Conservation (phyloP, 2,888 invertebrate genomes). For the Lasioglossum leucozonium region DNA sequence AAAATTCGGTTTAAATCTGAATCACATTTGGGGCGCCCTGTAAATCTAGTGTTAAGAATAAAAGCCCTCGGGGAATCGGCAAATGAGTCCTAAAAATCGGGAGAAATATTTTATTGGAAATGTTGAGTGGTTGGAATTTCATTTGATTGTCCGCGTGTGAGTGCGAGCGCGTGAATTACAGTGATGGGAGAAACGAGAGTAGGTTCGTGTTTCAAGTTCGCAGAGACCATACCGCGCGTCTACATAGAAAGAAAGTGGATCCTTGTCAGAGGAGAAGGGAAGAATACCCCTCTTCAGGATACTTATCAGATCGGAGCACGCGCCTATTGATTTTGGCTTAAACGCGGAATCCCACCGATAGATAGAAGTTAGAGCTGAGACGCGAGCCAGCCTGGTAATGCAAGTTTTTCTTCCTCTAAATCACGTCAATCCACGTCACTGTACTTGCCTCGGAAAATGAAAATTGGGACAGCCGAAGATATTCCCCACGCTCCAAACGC, state of each 20-base stretch:
- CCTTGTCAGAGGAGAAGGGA: constrained; percentile 24
- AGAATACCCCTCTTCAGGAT: constrained; percentile 51
- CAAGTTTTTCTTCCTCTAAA: constrained; percentile 55
- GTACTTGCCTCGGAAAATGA: constrained; percentile 23
- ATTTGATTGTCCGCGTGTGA: not conserved
- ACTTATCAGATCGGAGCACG: constrained; percentile 69
- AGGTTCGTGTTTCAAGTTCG: constrained; percentile 2
- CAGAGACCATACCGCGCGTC: not conserved
- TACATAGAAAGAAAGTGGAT: constrained; percentile 33
- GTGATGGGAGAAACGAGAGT: not conserved
- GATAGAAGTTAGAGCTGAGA: constrained; percentile 66
- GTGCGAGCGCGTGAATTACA: not conserved
- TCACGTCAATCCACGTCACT: constrained; percentile 54
- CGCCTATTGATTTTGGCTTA: constrained; percentile 71
- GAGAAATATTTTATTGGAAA: constrained; percentile 4
- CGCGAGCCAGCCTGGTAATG: constrained; percentile 48
- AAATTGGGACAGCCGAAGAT: not conserved
- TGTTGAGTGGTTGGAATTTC: not conserved
- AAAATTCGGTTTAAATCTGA: not conserved
- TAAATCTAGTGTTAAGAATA: not conserved
- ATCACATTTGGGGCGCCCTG: not conserved
- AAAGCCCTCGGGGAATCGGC: not conserved
- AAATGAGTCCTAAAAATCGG: not conserved
- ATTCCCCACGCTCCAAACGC: not conserved
- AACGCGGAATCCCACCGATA: constrained; percentile 60